Evolutionary conservation across 1,140 invertebrate genomes (phyloP).

Genomic region (Lineus longissimus): DNA sequence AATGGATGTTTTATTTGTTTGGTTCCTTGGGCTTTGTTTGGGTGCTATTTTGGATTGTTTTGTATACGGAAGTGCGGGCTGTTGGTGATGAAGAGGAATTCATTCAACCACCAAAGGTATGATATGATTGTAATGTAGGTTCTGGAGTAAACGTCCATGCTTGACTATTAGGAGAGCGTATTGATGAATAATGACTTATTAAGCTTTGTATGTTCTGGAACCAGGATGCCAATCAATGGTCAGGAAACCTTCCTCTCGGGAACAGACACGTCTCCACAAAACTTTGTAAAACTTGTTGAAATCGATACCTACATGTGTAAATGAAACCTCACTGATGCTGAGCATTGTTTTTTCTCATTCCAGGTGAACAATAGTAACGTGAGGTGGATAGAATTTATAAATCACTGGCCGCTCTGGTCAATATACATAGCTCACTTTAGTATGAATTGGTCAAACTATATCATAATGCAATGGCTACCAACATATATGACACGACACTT

Average conservation of each 20-base stretch:
- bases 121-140: conserved; percentile 12
- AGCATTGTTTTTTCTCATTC: conserved; percentile 13
- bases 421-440: conserved; percentile 77
- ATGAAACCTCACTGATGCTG: no score
- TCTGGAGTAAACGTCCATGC: background rate
- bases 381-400: conserved; percentile 67
- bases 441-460: conserved; percentile 82
- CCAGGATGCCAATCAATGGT: no score
- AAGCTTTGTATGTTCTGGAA: no score
- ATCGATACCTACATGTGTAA: no score
- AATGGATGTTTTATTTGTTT: conserved; percentile 70
- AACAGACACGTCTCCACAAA: no score
- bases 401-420: conserved; percentile 72
- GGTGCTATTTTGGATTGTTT: conserved; percentile 65
- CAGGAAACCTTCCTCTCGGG: no score
- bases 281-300: no score
- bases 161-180: no score
- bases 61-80: conserved; percentile 59
- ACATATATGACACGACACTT: conserved; percentile 69
- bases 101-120: conserved; percentile 64
- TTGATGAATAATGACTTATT: no score
- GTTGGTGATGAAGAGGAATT: conserved; percentile 61
- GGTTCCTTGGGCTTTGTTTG: conserved; percentile 69
- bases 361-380: conserved; percentile 59
- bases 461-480: conserved; percentile 80